Base-by-base conservation (phyloP, 2,888 invertebrate species). In the Chydorus sphaericus region DNA sequence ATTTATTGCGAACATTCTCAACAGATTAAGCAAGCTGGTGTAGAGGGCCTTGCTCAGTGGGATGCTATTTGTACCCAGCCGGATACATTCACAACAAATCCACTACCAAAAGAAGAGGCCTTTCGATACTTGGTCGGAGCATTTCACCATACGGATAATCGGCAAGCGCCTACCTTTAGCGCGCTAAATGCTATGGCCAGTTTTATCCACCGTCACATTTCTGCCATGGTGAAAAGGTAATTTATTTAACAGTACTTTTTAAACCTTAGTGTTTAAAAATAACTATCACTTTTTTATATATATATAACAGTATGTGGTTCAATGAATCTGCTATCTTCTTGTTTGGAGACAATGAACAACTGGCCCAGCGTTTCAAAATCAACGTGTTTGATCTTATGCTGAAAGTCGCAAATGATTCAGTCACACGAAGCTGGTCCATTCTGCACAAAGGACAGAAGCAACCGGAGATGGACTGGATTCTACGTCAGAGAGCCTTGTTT, bases 361-460 rank as follows among this genome's bases (percentile, higher is more conserved):
- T 33, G 16, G 52, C 52, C 4, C 33, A 23, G 11, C 20, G 33
- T n/a, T 52, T 52, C 52, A 52, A 52, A 20, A 8, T 36, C n/a
- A 36, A 52, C 26, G 20, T 33, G 16, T 52, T 52, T 37, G 26
- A 52, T 14, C 16, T 52, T 18, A 14, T 52, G 16, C 23, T 31
- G 23, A 52, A 52, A 52, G 52, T 52, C 36, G 52, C 36, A 49
- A 36, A 31, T 44, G 44, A 53, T 55, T 23, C 39, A 50, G 52
- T 58, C 33, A 56, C 48, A 28, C 57, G 44, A 14, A 39, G 57
- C 48, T 54, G 53, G 33, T 52, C 53, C 16, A 57, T 54, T 10
- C 29, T 29, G 33, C 11, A 28, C 23, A n/a, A 20, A n/a, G 39
- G 38, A 23, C 31, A 26, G 20, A 30, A 54, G 23, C n/a, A 20